Evolutionary conservation across 2,113 vertebrate genomes (phyloP).

Genomic region (Hypanus sabinus): DNA sequence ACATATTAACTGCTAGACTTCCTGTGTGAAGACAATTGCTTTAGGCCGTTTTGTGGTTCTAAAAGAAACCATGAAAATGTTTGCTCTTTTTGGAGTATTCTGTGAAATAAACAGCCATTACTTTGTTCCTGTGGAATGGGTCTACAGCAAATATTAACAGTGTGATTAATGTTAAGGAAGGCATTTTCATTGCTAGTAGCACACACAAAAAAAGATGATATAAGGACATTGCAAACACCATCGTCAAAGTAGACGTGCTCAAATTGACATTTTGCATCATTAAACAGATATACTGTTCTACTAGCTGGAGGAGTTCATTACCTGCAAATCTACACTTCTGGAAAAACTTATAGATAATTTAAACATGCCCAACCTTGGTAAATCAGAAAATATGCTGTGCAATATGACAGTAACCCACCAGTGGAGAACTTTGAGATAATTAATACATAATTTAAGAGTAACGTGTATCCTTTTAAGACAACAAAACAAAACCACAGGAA

Average conservation of each 20-base stretch:
- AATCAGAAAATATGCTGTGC: too few species aligned
- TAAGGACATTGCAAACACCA: not conserved
- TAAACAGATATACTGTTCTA: not conserved
- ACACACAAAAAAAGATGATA: not conserved
- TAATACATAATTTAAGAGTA: too few species aligned
- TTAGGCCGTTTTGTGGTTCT: too few species aligned
- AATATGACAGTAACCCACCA: too few species aligned
- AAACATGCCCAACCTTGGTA: not conserved
- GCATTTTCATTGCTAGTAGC: not conserved
- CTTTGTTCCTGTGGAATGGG: not conserved
- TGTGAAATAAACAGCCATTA: not conserved
- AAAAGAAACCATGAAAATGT: too few species aligned
- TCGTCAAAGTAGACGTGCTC: not conserved
- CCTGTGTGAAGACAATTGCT: too few species aligned
- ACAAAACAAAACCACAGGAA: too few species aligned
- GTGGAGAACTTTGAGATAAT: too few species aligned
- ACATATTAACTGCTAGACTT: too few species aligned
- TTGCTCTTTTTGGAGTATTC: not conserved
- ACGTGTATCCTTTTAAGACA: too few species aligned
- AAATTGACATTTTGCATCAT: not conserved
- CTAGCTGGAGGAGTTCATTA: not conserved
- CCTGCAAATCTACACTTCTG: not conserved
- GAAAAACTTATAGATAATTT: not conserved
- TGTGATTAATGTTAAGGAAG: not conserved
- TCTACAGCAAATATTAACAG: not conserved